Evolutionary conservation across 2,113 vertebrate genomes (phyloP), one percentile per base, ranked within the genome.

Genomic region (Phylloscopus trochilus): DNA sequence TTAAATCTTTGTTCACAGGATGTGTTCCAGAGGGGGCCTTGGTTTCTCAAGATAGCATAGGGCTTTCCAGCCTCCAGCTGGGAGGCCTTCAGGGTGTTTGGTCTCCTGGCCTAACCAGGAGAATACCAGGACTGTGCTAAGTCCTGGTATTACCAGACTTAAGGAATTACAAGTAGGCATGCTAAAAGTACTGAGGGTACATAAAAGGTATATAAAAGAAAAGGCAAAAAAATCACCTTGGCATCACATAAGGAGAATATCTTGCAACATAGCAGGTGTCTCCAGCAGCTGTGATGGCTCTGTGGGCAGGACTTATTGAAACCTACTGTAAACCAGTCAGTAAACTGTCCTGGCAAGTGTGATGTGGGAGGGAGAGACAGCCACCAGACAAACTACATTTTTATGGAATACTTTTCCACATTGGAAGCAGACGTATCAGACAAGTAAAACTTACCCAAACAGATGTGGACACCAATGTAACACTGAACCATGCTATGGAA

Each of bases 21-120:
- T 41, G 7, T 20, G 6, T 33, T 31, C 58, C 15, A 20, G 22
- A 62, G n/a, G 6, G 7, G 21, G 6, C 56, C 17, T 33, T 33
- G 16, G 35, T 51, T 51, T 26, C 58, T 11, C 15, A 15, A 49
- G 15, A 4, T 14, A 39, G 21, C 0, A 0, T 31, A 7, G 5
- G 10, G 35, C 6, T 62, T 41, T 76, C 56, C 10, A 4, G 12
- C 28, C 56, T 76, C 44, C 15, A 6, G 0, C 16, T 39, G 7
- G 0, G 1, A 39, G n/a, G 27, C 12, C 56, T 60, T 39, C 20
- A 41, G 28, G 46, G 15, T 27, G 28, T 41, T 49, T 41, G 46
- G 8, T 27, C 58, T 51, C 22, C 28, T 31, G 35, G 44, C n/a
- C 56, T 62, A 41, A 51, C 22, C 13, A 41, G 41, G 41, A 51